phyloP scores from a whole-genome alignment of 2,888 invertebrate genomes.

The Tenthredo notha region DNA sequence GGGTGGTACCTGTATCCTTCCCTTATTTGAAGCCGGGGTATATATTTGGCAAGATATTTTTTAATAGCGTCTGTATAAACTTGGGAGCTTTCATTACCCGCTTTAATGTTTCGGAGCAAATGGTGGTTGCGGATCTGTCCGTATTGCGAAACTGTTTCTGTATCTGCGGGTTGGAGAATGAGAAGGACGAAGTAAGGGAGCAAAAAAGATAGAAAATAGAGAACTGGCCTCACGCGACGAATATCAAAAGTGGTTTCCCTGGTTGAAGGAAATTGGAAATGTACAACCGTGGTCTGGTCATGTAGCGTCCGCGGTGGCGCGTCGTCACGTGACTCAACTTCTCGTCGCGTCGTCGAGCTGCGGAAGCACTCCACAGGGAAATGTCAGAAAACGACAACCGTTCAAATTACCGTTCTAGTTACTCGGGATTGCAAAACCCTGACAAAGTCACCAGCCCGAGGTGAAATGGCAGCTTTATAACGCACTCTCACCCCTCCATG shows the following conservation, averaged over 20 bases:
- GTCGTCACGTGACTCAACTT: slow-evolving; percentile 8
- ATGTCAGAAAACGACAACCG: slow-evolving; percentile 51
- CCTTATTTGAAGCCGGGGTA: background rate
- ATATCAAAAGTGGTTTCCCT: slow-evolving; percentile 44
- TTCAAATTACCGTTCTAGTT: slow-evolving; percentile 47
- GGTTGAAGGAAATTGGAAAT: slow-evolving; percentile 46
- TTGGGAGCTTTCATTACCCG: background rate
- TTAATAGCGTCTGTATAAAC: slow-evolving; percentile 3
- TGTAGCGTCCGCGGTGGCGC: slow-evolving; percentile 21
- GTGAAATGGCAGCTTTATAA: background rate
- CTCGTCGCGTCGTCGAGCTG: slow-evolving; percentile 33
- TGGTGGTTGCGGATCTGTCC: background rate
- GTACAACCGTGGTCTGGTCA: slow-evolving; percentile 37
- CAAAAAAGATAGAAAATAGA: background rate
- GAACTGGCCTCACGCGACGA: slow-evolving; percentile 33
- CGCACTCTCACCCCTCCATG: background rate
- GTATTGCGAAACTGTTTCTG: background rate
- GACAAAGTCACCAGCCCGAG: slow-evolving; percentile 16
- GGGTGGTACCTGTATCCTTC: no score
- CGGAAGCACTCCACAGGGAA: slow-evolving; percentile 39
- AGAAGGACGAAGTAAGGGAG: background rate
- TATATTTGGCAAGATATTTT: background rate
- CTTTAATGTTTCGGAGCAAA: background rate
- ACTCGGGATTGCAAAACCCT: slow-evolving; percentile 18
- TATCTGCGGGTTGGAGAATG: background rate